Percentiles rank a stretch among this genome's conserved stretches.
These are phyloP conservation scores for Halictus rubicundus DNA, from an alignment of 1,140 invertebrate genomes.

Conservation along the genomic window DNA sequence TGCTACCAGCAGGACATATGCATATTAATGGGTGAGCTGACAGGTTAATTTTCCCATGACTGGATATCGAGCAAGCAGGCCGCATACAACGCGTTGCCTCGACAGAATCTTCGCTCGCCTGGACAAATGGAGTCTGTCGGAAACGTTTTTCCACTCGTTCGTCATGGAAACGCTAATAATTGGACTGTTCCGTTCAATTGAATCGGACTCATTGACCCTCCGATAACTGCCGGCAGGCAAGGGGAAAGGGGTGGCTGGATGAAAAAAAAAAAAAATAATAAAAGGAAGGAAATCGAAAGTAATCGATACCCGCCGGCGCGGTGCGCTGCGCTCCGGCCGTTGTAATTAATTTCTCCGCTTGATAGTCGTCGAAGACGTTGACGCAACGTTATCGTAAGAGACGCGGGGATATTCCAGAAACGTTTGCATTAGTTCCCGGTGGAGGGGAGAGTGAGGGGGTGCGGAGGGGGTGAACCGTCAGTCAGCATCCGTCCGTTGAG, in stretches of 20 bases:
- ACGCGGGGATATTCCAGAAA: not conserved
- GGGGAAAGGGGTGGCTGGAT: too few relatives aligned
- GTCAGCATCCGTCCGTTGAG: conserved; percentile 6
- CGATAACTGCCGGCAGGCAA: not conserved
- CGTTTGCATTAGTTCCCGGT: not conserved
- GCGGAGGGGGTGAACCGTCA: conserved; percentile 20
- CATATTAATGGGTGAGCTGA: conserved; percentile 48
- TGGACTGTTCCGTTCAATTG: not conserved
- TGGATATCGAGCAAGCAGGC: conserved; percentile 26
- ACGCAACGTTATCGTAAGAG: not conserved
- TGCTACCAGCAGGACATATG: conserved; percentile 28
- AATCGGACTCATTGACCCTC: not conserved
- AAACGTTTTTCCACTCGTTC: not conserved
- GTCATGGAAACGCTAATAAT: not conserved
- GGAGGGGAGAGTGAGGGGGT: too few relatives aligned
- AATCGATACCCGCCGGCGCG: too few relatives aligned
- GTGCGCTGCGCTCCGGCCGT: not conserved
- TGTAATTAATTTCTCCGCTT: not conserved
- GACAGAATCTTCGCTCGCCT: not conserved
- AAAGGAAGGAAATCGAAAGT: too few relatives aligned
- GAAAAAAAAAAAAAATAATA: too few relatives aligned
- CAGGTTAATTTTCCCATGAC: conserved; percentile 46
- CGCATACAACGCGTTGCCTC: not conserved
- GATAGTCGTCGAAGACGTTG: not conserved
- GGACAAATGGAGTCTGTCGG: not conserved